Percentiles rank a stretch among this genome's conserved stretches.
phyloP scores from a whole-genome alignment of 2,113 vertebrate species.

The Nothocercus julius region DNA sequence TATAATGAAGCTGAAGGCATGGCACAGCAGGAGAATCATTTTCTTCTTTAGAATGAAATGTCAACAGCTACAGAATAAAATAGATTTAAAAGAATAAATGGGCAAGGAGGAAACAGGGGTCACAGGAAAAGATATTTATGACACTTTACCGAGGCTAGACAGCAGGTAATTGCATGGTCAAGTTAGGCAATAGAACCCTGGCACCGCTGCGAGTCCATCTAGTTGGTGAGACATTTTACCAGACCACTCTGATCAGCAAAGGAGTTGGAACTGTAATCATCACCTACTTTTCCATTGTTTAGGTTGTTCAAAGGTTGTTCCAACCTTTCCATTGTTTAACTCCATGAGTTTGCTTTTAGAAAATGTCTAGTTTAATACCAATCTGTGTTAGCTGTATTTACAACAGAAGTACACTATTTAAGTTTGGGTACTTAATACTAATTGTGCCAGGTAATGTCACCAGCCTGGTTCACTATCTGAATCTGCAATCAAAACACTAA shows the following conservation, averaged over 20 bases:
- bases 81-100: not conserved
- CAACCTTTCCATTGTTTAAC: not conserved
- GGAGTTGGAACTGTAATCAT: not conserved
- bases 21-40: constrained; percentile 68
- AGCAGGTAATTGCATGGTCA: not conserved
- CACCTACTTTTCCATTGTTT: not conserved
- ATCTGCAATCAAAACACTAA: not conserved
- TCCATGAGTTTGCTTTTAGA: not conserved
- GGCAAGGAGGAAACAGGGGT: not conserved
- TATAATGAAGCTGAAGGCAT: constrained; percentile 95
- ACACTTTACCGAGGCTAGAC: not conserved
- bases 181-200: not conserved
- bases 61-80: constrained; percentile 85
- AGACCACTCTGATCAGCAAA: not conserved
- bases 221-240: not conserved
- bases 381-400: not conserved
- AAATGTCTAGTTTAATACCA: not conserved
- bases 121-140: not conserved
- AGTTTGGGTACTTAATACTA: not conserved
- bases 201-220: not conserved
- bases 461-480: not conserved
- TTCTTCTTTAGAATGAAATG: constrained; percentile 80
- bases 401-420: not conserved
- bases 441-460: not conserved
- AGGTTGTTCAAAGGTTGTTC: too few species aligned